phyloP scores from a whole-genome alignment of 2,797 vertebrate genomes.

The Heteromormyrus szaboi region DNA sequence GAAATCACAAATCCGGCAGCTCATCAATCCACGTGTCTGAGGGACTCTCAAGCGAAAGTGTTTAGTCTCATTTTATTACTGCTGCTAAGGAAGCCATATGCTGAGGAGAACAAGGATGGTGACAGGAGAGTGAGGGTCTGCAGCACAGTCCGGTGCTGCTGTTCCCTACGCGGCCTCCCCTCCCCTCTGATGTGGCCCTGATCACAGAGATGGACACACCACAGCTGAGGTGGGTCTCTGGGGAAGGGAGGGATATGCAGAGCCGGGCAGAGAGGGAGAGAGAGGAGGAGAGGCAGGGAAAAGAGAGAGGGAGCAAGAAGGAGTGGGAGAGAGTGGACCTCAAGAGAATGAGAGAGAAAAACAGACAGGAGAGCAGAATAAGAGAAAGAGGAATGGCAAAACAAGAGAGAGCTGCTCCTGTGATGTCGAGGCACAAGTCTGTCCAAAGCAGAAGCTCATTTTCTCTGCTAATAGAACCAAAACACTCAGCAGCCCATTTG shows the following conservation, averaged over 20 bases:
- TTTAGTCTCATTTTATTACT: neutral
- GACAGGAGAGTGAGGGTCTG: neutral
- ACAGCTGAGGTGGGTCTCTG: neutral
- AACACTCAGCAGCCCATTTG: neutral
- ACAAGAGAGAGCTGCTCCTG: neutral
- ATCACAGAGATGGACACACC: neutral
- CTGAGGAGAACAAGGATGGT: neutral
- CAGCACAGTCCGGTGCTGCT: neutral
- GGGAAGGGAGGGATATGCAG: neutral
- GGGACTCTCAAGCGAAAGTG: neutral
- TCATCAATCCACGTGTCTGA: neutral
- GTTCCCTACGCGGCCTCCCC: neutral
- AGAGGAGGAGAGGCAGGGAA: neutral
- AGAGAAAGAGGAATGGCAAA: neutral
- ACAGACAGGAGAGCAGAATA: neutral
- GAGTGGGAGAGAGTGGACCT: neutral
- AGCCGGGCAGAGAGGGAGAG: neutral
- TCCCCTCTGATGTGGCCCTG: neutral
- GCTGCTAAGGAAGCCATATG: neutral
- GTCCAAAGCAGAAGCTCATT: neutral
- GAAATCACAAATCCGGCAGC: neutral
- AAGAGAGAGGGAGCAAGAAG: neutral
- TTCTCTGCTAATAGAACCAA: neutral
- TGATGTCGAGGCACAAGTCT: neutral
- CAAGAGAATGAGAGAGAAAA: neutral